Evolutionary conservation across 2,797 vertebrate genomes (phyloP).

Genomic region (Trematomus bernacchii): DNA sequence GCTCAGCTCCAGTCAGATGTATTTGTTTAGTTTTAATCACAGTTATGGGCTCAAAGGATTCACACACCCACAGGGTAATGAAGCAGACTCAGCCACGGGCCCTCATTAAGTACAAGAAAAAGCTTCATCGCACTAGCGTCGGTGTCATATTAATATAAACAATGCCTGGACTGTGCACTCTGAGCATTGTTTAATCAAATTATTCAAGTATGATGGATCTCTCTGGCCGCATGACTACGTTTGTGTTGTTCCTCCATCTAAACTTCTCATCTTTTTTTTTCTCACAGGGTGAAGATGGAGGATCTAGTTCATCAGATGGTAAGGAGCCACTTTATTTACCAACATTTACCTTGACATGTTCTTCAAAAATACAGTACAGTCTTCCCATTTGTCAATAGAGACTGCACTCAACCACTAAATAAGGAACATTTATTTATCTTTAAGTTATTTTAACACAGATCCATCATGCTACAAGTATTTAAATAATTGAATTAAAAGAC

Average conservation of each 20-base stretch:
- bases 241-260: not conserved
- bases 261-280: constrained; percentile 1
- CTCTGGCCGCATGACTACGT: not conserved
- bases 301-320: constrained; percentile 74
- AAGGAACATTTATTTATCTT: constrained; percentile 4
- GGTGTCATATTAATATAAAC: constrained; percentile 6
- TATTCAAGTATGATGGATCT: not conserved
- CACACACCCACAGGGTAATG: not conserved
- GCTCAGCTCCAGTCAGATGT: not conserved
- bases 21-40: constrained; percentile 27
- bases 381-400: not conserved
- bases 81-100: constrained; percentile 1
- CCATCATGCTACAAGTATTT: constrained; percentile 24
- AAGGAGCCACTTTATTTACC: constrained; percentile 35
- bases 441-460: constrained; percentile 14
- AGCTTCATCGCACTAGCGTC: not conserved
- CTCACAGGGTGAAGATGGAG: constrained; percentile 78
- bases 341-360: not conserved
- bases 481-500: constrained; percentile 5
- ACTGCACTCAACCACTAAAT: constrained; percentile 13
- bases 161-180: not conserved
- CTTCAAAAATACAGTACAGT: not conserved
- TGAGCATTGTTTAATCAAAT: not conserved
- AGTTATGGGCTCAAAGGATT: constrained; percentile 10
- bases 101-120: not conserved